Evolutionary conservation across 2,113 vertebrate genomes (phyloP), one percentile per base, ranked within the genome.

Genomic region (Aegotheles bennettii): DNA sequence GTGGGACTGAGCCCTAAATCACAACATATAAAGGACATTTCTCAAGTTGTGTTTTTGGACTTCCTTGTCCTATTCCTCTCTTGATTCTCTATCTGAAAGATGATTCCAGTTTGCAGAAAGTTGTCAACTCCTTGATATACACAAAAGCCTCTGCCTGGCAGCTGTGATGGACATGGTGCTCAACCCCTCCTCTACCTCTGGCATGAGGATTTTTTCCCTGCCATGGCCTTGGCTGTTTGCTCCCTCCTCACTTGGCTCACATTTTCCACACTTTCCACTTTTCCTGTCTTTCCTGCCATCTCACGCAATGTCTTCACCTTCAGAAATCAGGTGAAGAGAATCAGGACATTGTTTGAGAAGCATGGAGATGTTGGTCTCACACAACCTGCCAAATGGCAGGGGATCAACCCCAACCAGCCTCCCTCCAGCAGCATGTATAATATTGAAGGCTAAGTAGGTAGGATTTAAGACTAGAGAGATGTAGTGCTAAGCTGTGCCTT

Each of bases 361-460:
- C 35, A 7, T 20, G 26, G 33, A 63, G 65, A 25, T 24, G 18
- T 5, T 31, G 47, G 51, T 83, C 47, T 89, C 26, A 15, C 26
- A 17, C 7, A 25, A 50, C 11, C 13, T 1, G 0, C 21, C 60
- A 36, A 69, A 54, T 3, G 14, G 17, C 0, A 0, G 12, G 16
- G 11, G 4, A 77, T 13, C 38, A 64, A 54, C 20, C 20, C 6
- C 40, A 36, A 33, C 10, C 35, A 65, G 18, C 13, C 18, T 19
- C 16, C 2, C 3, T 38, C 35, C 48, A 68, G 33, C 35, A 75
- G 12, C 11, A 7, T 3, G 11, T 48, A 5, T 48, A 33, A 59
- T 16, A 17, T 4, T 12, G 11, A 61, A 33, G 28, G 35, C 16
- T 50, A 28, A 23, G 35, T 35, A 43, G 15, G 16, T 5, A 48